Conservation (phyloP, 2,797 vertebrate genomes). For the Hybognathus amarus region DNA sequence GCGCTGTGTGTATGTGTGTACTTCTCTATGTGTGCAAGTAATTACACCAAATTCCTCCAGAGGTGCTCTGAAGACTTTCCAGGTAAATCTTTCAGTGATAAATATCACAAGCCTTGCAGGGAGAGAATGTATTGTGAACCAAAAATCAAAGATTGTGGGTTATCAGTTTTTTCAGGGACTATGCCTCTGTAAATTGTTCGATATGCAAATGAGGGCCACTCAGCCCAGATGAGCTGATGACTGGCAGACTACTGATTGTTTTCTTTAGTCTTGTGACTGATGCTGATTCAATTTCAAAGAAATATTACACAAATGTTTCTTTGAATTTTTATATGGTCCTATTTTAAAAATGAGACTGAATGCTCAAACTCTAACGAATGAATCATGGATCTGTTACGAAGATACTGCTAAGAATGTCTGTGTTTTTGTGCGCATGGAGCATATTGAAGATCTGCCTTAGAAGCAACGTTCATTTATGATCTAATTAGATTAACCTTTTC, state of each 20-base stretch:
- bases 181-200: conserved; percentile 27
- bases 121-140: conserved; percentile 22
- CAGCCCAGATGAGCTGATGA: conserved; percentile 32
- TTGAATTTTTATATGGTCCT: neutral
- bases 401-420: neutral
- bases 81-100: conserved; percentile 43
- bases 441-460: neutral
- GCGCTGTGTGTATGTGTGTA: neutral
- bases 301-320: neutral
- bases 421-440: neutral
- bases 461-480: neutral
- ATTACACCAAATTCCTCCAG: conserved; percentile 29
- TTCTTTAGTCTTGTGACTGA: conserved; percentile 13
- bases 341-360: neutral
- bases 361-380: neutral
- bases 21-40: neutral
- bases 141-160: conserved; percentile 25
- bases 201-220: conserved; percentile 48
- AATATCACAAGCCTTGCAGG: conserved; percentile 41
- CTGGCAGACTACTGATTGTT: conserved; percentile 23
- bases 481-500: neutral
- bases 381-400: neutral
- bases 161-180: conserved; percentile 38
- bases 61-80: conserved; percentile 35
- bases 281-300: conserved; percentile 7